These are phyloP conservation scores for Epinephelus malabaricus DNA, from an alignment of 2,797 vertebrate genomes.

Conservation along the genomic window DNA sequence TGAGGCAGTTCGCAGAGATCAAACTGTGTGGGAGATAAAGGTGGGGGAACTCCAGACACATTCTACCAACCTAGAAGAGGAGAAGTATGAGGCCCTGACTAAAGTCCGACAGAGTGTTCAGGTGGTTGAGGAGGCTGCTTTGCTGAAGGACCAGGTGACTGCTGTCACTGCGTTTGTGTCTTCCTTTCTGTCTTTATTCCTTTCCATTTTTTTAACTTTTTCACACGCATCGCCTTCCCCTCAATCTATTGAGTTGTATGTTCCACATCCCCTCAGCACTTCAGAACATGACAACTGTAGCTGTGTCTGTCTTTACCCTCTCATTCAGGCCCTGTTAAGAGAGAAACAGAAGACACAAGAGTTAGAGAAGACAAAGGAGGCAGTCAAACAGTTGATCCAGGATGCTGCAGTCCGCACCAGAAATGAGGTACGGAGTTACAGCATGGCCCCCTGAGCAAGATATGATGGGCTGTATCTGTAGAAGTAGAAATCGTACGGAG, in stretches of 20 bases:
- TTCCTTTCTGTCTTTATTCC: background rate
- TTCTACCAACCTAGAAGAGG: conserved; percentile 85
- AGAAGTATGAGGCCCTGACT: conserved; percentile 89
- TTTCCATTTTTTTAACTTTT: background rate
- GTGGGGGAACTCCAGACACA: conserved; percentile 89
- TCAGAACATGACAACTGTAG: conserved; percentile 19
- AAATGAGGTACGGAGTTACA: conserved; percentile 84
- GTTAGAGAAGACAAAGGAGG: conserved; percentile 90
- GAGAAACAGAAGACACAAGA: conserved; percentile 93
- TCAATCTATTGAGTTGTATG: conserved; percentile 5
- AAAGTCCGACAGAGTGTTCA: conserved; percentile 91
- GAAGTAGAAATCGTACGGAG: background rate
- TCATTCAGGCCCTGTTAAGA: conserved; percentile 88
- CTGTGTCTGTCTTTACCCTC: conserved; percentile 1
- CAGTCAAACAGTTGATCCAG: conserved; percentile 89
- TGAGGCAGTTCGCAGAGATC: conserved; percentile 87
- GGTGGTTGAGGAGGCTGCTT: conserved; percentile 91
- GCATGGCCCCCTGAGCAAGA: background rate
- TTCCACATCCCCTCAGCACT: conserved; percentile 8
- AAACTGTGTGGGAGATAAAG: conserved; percentile 88
- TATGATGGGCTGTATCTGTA: background rate
- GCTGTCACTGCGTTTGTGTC: background rate
- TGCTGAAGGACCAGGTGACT: conserved; percentile 93
- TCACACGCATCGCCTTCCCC: background rate
- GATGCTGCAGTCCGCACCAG: conserved; percentile 87